Evolutionary conservation across 2,113 vertebrate species (phyloP).

Genomic region (Sterna hirundo): DNA sequence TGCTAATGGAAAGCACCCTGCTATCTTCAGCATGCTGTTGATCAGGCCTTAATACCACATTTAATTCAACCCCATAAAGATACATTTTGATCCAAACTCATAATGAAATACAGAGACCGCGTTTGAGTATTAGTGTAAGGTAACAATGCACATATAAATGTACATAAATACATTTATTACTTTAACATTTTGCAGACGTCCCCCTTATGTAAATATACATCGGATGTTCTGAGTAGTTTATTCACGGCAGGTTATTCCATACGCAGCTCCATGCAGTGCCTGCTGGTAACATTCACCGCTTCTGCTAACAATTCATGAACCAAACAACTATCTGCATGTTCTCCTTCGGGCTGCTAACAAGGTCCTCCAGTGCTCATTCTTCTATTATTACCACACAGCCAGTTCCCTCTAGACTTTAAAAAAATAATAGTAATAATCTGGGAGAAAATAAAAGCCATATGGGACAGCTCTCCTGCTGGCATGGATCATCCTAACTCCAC

Average conservation of each 20-base stretch:
- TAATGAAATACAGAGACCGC: background rate
- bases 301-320: constrained; percentile 20
- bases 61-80: background rate
- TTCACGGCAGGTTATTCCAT: constrained; percentile 4
- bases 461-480: background rate
- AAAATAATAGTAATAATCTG: background rate
- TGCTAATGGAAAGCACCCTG: background rate
- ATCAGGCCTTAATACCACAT: background rate
- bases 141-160: background rate
- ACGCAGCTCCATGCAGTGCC: background rate
- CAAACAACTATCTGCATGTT: constrained; percentile 1
- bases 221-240: background rate
- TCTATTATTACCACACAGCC: constrained; percentile 6
- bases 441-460: constrained; percentile 29
- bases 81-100: background rate
- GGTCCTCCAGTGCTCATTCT: constrained; percentile 6
- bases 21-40: background rate
- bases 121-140: background rate
- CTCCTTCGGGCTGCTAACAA: background rate
- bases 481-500: background rate
- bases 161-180: background rate
- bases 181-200: background rate
- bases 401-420: background rate
- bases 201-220: background rate
- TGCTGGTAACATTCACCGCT: constrained; percentile 9